Conservation (phyloP, 2,113 vertebrate genomes). For the Ammodytes dubius region DNA sequence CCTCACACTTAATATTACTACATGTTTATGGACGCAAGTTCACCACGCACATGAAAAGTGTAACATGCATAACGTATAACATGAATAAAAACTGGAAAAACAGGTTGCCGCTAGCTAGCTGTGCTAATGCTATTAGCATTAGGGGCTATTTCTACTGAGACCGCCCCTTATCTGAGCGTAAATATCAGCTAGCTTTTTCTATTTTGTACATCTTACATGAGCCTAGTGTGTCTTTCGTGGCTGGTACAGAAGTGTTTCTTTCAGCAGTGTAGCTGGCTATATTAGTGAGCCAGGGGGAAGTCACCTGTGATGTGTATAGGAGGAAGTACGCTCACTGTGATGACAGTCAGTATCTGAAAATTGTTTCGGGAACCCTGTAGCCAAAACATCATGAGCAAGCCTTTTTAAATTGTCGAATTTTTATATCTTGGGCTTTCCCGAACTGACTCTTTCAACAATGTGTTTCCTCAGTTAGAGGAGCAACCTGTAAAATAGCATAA, state of each 20-base stretch:
- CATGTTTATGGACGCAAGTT: too few species aligned
- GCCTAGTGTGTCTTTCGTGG: neutral
- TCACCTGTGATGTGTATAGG: conserved; percentile 44
- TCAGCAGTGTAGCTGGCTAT: neutral
- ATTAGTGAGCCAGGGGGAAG: conserved; percentile 2
- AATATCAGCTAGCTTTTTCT: neutral
- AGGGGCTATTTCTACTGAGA: conserved; percentile 52
- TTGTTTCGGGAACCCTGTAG: conserved; percentile 12
- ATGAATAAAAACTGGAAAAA: conserved; percentile 41
- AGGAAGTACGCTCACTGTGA: conserved; percentile 67
- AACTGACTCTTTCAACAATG: neutral
- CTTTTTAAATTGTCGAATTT: neutral
- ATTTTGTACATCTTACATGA: neutral
- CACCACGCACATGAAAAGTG: neutral
- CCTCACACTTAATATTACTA: accelerated
- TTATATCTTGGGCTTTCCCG: neutral
- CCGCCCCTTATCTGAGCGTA: conserved; percentile 10
- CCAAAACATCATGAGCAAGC: neutral
- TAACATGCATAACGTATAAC: neutral
- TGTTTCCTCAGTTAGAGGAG: neutral
- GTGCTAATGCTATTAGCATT: conserved; percentile 69
- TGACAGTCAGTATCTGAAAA: conserved; percentile 18
- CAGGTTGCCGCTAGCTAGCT: conserved; percentile 73
- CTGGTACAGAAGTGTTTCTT: neutral
- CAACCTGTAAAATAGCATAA: neutral